Percentiles rank a stretch among this genome's conserved stretches.
Conservation (phyloP, 2,113 vertebrate species). For the Sprattus sprattus region DNA sequence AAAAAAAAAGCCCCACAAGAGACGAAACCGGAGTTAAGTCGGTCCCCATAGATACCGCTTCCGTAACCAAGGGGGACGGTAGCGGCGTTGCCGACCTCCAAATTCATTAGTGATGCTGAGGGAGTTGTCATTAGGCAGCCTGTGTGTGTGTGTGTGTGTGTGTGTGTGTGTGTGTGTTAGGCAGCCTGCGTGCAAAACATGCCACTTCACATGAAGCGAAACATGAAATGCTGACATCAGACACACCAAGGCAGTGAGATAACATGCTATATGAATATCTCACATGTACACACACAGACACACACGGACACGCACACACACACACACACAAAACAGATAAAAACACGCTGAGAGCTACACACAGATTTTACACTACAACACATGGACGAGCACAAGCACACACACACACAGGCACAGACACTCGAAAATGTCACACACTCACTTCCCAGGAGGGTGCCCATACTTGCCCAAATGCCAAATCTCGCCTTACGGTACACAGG, state of each 20-base stretch:
- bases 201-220: no score
- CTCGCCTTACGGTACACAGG: neutral
- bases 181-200: neutral
- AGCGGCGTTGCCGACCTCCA: constrained; percentile 12
- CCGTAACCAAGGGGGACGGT: neutral
- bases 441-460: no score
- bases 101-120: constrained; percentile 8
- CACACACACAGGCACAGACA: neutral
- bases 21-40: neutral
- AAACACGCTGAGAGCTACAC: neutral
- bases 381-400: neutral
- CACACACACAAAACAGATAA: neutral
- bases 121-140: neutral
- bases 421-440: neutral
- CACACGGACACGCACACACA: neutral
- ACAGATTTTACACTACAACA: neutral
- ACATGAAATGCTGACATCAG: neutral
- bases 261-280: neutral
- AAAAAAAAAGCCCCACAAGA: neutral
- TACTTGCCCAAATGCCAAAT: neutral
- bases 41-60: constrained; percentile 5
- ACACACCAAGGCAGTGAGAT: neutral
- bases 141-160: no score
- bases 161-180: no score
- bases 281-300: neutral